Evolutionary conservation across 1,140 invertebrate species (phyloP), one percentile per base, ranked within the genome.

Genomic region (Atta texana): DNA sequence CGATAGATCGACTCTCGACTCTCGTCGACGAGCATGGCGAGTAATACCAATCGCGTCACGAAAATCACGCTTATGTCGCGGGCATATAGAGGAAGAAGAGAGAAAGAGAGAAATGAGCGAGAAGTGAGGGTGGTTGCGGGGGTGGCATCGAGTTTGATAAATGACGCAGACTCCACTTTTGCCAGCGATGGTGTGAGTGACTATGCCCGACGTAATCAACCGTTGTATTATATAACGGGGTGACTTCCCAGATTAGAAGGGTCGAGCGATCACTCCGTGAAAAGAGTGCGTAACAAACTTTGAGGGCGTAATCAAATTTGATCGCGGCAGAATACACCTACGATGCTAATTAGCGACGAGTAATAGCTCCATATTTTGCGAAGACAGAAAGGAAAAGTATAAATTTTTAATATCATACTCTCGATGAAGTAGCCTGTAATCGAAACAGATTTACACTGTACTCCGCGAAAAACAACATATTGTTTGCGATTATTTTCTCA

Each of bases 201-300:
- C 87, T 81, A 78, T 59, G 75, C 81, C 86, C 89, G 88, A 89
- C 91, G 92, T 93, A 93, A 93, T 93, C 93, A 93, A 93, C 87
- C 93, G 89, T 93, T 93, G 92, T 93, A 93, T 93, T 93, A 92
- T 93, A 93, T 91, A 93, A 93, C 92, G 85, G 91, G 86, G 89
- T 92, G 92, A 92, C 92, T 93, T 92, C 86, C 61, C 82, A 80
- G 90, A 91, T 91, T 91, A 91, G 85, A 69, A 89, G 90, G 90
- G 90, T 91, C 69, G 77, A 51, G 51, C 76, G 84, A 82, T 87
- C 82, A 72, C 49, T 55, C 12, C n/a, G 28, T 77, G 82, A 53
- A 82, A 86, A 86, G 82, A 78, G 72, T 49, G 49, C 31, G 31
- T 66, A 66, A 80, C 75, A 21, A 66, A 85, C 63, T 85, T 66